These are phyloP conservation scores for Caerostris extrusa DNA, from an alignment of 1,140 invertebrate species.

Conservation along the genomic window DNA sequence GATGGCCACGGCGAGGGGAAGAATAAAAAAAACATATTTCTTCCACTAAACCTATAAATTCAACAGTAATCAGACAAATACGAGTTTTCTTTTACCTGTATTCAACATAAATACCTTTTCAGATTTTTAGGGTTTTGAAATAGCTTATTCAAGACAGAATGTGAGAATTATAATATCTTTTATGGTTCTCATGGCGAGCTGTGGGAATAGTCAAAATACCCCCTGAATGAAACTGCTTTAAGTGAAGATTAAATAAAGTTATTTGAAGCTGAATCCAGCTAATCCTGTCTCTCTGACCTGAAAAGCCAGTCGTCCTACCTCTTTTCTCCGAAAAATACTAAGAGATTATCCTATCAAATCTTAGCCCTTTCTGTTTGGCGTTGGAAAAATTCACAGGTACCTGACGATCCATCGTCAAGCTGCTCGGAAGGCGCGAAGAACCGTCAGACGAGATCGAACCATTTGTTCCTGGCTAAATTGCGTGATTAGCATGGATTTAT, in stretches of 20 bases:
- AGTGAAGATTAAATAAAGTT: conserved; percentile 13
- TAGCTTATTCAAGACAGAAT: no score
- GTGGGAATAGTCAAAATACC: no score
- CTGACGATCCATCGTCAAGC: background rate
- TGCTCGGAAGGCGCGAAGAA: background rate
- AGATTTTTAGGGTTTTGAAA: no score
- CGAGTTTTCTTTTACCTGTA: no score
- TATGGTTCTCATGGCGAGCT: no score
- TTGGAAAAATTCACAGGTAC: conserved; percentile 19
- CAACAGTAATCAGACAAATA: no score
- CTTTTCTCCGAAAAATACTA: background rate
- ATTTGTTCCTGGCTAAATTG: conserved; percentile 20
- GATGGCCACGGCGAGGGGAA: no score
- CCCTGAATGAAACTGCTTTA: no score
- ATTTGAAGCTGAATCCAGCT: background rate
- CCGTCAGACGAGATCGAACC: conserved; percentile 3
- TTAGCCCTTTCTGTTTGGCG: background rate
- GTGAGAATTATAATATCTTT: no score
- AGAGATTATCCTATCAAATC: conserved; percentile 22
- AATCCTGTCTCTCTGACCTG: background rate
- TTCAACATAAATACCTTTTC: no score
- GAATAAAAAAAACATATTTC: no score
- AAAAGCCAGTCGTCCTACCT: background rate
- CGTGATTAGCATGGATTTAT: conserved; percentile 32
- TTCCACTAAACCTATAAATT: no score